These are phyloP conservation scores for Drosophila neonasuta DNA, from an alignment of 2,888 invertebrate species.

Conservation along the genomic window DNA sequence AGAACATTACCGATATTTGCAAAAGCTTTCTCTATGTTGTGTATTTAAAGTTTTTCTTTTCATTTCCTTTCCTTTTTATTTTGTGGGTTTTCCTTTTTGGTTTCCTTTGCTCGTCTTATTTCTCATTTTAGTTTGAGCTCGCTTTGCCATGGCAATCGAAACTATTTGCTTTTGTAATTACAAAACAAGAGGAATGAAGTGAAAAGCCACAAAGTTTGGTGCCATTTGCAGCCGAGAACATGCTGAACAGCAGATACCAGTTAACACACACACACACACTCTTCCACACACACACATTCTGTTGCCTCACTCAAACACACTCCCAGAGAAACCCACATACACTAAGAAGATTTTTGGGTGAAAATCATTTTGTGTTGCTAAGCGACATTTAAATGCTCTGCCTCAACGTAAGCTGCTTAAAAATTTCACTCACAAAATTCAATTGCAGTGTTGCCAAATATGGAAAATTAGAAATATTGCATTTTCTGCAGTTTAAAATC, in stretches of 20 bases:
- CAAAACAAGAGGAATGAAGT: constrained; percentile 67
- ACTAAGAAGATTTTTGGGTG: constrained; percentile 34
- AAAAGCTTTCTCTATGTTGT: constrained; percentile 24
- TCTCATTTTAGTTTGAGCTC: constrained; percentile 12
- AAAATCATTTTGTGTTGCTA: background rate
- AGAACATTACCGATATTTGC: constrained; percentile 50
- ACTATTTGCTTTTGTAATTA: constrained; percentile 67
- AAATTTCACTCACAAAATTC: constrained; percentile 5
- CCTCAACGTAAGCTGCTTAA: constrained; percentile 24
- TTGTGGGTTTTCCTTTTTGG: constrained; percentile 13
- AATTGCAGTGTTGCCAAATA: background rate
- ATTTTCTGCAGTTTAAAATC: too few relatives aligned
- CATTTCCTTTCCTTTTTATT: constrained; percentile 5
- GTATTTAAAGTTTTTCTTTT: constrained; percentile 11
- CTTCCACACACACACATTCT: constrained; percentile 1
- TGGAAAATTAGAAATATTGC: too few relatives aligned
- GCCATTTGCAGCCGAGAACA: constrained; percentile 54
- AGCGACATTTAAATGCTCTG: constrained; percentile 29
- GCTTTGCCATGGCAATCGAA: constrained; percentile 49
- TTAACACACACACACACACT: constrained; percentile 40
- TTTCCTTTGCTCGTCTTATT: constrained; percentile 1
- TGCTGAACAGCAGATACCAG: constrained; percentile 41
- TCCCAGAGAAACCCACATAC: constrained; percentile 9
- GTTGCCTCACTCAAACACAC: too few relatives aligned
- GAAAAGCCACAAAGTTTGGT: constrained; percentile 69